Evolutionary conservation across 2,113 vertebrate species (phyloP), one percentile per base, ranked within the genome.

Genomic region (Noctilio leporinus): DNA sequence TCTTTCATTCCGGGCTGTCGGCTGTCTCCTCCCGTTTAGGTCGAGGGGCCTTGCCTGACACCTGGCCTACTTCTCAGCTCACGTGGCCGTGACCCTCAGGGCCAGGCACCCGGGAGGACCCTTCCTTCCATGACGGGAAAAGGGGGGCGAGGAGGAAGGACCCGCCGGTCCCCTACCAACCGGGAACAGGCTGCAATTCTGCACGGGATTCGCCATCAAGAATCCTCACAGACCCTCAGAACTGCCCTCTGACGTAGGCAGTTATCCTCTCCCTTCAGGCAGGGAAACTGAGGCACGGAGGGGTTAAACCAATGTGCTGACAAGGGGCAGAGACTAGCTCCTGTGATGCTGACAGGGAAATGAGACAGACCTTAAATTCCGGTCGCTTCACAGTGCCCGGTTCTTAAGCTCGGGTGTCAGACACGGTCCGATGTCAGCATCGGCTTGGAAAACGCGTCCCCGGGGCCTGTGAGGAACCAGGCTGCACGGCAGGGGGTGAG

Each of bases 71-170:
- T 93, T 93, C 73, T 95, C 19, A 14, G 26, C 33, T 76, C 35
- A 4, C 14, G 73, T 95, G 94, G 59, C 93, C 49, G 62, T 95
- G 80, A 77, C 81, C 95, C 88, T 91, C 14, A 65, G 82, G 76
- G 70, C 49, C 69, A 86, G 88, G 85, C 67, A 43, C 24, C 69
- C 10, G n/a, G 49, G 45, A 51, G 33, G 12, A 30, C 16, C 26
- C 15, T 19, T 76, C 40, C 40, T 90, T 81, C 87, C 81, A 49
- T 26, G 26, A 11, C 0, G 5, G n/a, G 35, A 59, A 95, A 47
- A 49, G 45, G 38, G 35, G 59, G 30, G 51, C 88, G 55, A 51
- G 73, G 45, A 64, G 53, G n/a, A 47, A 65, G 30, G 40, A 4
- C 38, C 2, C 35, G 83, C 16, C 75, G 35, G 40, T 43, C 19